These are phyloP conservation scores for Habropoda laboriosa DNA, from an alignment of 1,140 invertebrate genomes.

Conservation along the genomic window DNA sequence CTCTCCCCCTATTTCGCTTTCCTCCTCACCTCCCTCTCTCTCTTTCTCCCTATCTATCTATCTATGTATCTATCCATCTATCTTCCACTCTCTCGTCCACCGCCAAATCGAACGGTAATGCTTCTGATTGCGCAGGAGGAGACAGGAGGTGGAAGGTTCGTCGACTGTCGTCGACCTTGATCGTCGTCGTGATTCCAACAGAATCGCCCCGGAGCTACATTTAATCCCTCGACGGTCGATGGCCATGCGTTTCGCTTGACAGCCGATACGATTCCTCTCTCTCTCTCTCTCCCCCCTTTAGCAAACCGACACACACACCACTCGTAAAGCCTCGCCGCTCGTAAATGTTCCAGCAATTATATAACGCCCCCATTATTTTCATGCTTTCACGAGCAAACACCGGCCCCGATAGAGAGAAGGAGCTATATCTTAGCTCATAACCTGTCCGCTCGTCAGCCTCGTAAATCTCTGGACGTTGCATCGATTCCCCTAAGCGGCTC, in stretches of 20 bases:
- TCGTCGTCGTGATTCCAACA: slow-evolving; percentile 1
- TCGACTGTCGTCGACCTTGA: slow-evolving; percentile 32
- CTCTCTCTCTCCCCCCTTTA: too few relatives aligned
- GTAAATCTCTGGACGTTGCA: neutral
- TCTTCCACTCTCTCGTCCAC: neutral
- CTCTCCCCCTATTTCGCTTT: too few relatives aligned
- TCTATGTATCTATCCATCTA: too few relatives aligned
- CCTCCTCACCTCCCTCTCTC: too few relatives aligned
- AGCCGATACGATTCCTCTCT: slow-evolving; percentile 41
- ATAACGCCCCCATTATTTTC: slow-evolving; percentile 44
- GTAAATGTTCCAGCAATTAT: slow-evolving; percentile 50
- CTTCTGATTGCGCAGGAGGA: neutral
- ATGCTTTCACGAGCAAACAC: slow-evolving; percentile 34
- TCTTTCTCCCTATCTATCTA: too few relatives aligned
- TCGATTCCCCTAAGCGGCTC: neutral
- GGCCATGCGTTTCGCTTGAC: slow-evolving; percentile 48
- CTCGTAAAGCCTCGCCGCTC: slow-evolving; percentile 42
- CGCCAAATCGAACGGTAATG: neutral
- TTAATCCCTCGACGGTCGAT: slow-evolving; percentile 50
- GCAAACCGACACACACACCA: neutral
- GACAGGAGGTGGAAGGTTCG: neutral
- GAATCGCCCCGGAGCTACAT: slow-evolving; percentile 57
- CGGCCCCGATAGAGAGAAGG: neutral
- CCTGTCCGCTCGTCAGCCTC: neutral
- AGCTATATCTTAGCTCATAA: slow-evolving; percentile 33